These are phyloP conservation scores for Colostygia pectinataria DNA, from an alignment of 2,888 invertebrate genomes.

Conservation along the genomic window DNA sequence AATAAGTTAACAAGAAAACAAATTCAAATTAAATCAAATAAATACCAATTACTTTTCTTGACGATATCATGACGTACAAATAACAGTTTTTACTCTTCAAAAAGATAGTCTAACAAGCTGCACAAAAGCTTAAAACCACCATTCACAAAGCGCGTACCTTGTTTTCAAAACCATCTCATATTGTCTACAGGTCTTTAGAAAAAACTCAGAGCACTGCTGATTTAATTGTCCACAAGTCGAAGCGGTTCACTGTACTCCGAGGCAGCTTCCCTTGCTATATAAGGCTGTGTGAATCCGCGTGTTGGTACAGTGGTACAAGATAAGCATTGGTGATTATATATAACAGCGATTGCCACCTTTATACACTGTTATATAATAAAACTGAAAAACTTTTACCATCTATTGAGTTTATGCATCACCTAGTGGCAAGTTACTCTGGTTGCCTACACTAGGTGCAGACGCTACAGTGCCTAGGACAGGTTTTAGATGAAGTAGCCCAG, in stretches of 20 bases:
- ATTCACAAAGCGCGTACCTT: constrained; percentile 4
- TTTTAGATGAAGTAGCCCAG: no score
- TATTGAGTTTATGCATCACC: no score
- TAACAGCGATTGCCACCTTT: constrained; percentile 58
- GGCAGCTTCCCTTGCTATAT: constrained; percentile 60
- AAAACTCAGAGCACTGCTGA: constrained; percentile 25
- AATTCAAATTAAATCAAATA: no score
- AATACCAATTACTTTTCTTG: no score
- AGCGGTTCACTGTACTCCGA: constrained; percentile 45
- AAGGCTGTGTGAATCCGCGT: constrained; percentile 63
- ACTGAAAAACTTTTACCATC: no score
- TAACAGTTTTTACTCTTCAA: no score
- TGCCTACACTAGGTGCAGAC: no score
- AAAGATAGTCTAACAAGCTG: no score
- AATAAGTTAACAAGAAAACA: no score
- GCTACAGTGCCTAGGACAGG: no score
- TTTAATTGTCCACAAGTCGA: constrained; percentile 45
- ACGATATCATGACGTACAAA: no score
- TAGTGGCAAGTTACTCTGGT: no score
- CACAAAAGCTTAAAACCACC: constrained; percentile 5
- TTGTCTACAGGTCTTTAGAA: constrained; percentile 14
- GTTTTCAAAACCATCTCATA: constrained; percentile 7
- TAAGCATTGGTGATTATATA: constrained; percentile 73
- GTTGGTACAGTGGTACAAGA: constrained; percentile 62
- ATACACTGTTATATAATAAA: constrained; percentile 41